Evolutionary conservation across 2,797 vertebrate genomes (phyloP), one percentile per base, ranked within the genome.

Genomic region (Enteromius argenteus): DNA sequence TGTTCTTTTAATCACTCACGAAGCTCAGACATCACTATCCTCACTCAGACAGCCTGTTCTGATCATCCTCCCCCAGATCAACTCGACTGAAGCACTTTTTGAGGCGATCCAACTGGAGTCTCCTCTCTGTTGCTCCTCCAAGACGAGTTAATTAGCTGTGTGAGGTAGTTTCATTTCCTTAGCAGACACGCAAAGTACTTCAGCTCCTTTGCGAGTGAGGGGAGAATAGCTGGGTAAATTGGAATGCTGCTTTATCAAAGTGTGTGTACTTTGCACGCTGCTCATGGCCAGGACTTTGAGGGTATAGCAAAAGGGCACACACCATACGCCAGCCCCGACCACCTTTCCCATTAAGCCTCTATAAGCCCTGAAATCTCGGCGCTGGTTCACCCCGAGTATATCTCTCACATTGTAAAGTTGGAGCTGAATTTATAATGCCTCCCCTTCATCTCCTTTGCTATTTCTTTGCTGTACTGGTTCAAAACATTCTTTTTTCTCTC

Each of bases 261-360:
- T 64, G 56, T 35, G 66, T 80, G 76, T 80, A 79, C 77, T 86
- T 74, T 85, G 84, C 87, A 88, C 62, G 74, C 73, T 66, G 83
- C 86, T 88, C 84, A 85, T 85, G 87, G 83, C 60, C 75, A 74
- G 79, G 84, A 89, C 85, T 89, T 81, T 32, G 79, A 56, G 71
- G 69, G 80, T 51, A 72, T 49, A 88, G 81, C 77, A 79, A 68
- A 80, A 83, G 32, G 23, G 44, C 87, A 79, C 85, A 76, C 71
- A 30, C 42, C 80, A 69, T 35, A 72, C 68, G 42, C 72, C 85
- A 89, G 85, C 91, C 89, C 93, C 60, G 60, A 32, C 69, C 79
- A 85, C 90, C 88, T 92, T 91, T 92, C 88, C 89, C 92, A 93
- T 93, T 94, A 93, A 93, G 88, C 88, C 92, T 86, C 88, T 92